Evolutionary conservation across 2,797 vertebrate genomes (phyloP), one percentile per base, ranked within the genome.

Genomic region (Antennarius maculatus): DNA sequence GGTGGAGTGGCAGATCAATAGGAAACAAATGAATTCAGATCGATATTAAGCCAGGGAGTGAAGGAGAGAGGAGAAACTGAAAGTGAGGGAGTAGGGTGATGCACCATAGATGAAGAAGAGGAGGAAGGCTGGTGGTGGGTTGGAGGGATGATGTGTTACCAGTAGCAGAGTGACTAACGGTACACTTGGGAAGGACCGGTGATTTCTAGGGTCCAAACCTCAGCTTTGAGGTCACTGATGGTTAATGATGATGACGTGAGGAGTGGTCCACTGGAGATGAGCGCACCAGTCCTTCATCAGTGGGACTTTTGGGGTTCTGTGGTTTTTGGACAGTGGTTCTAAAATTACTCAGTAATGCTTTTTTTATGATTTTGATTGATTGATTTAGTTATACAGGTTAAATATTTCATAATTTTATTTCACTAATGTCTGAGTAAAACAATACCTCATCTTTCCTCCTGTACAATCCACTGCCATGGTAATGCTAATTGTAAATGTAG

Each of bases 11-110:
- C 78, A 67, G 91, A 94, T 93, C 93, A 88, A 94, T 94, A 90
- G 74, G 79, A 90, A 92, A 91, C 92, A 93, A 94, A 94, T 92
- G 82, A 92, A 94, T 93, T 92, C 85, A 79, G 89, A 92, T 93
- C 92, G 86, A 93, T 93, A 92, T 82, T 70, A 86, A 92, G 89
- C 87, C 80, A 69, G 83, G 42, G 82, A 88, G 82, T 82, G 87
- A 86, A 90, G 74, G 86, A 88, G 87, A 85, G 80, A 81, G 81
- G 77, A 83, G 82, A 84, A 83, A 85, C 74, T 82, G 82, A 86
- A 83, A 80, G 80, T 60, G 54, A 83, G 75, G 47, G 77, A 83
- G 77, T 71, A 69, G 74, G 82, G 87, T 70, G 85, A 79, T 82
- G 85, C 76, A 57, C 79, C 74, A 74, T 37, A 57, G 74, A 76